Evolutionary conservation across 2,888 invertebrate genomes (phyloP).

Genomic region (Cyclophora albipunctata): DNA sequence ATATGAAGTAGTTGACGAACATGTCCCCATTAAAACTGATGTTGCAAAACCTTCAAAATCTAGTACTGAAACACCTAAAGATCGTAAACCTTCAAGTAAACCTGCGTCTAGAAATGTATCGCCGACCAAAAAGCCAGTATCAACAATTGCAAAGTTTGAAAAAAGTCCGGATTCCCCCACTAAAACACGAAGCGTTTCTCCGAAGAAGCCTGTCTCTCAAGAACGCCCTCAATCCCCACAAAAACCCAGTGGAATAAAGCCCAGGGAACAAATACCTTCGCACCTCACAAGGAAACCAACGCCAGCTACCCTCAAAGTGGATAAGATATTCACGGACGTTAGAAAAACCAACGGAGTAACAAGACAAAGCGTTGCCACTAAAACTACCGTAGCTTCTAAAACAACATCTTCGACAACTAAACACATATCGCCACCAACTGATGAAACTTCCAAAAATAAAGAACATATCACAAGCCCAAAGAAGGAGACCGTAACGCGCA

Average conservation of each 20-base stretch:
- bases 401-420: slow-evolving; percentile 32
- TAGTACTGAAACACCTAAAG: slow-evolving; percentile 31
- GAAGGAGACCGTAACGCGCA: slow-evolving; percentile 62
- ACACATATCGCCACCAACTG: slow-evolving; percentile 24
- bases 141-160: slow-evolving; percentile 27
- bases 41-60: slow-evolving; percentile 16
- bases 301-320: slow-evolving; percentile 37
- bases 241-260: slow-evolving; percentile 44
- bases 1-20: slow-evolving; percentile 20
- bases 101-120: slow-evolving; percentile 47
- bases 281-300: slow-evolving; percentile 43
- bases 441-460: slow-evolving; percentile 41
- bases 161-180: slow-evolving; percentile 34
- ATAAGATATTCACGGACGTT: slow-evolving; percentile 38
- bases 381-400: slow-evolving; percentile 31
- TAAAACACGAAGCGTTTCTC: slow-evolving; percentile 54
- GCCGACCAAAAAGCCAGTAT: slow-evolving; percentile 45
- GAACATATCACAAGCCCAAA: slow-evolving; percentile 41
- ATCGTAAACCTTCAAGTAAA: slow-evolving; percentile 35
- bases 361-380: slow-evolving; percentile 44
- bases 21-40: slow-evolving; percentile 18
- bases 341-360: slow-evolving; percentile 41
- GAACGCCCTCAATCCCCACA: slow-evolving; percentile 58
- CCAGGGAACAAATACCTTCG: slow-evolving; percentile 42
- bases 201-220: slow-evolving; percentile 45